phyloP scores from a whole-genome alignment of 2,888 invertebrate genomes.

The Linnaemya tessellans region DNA sequence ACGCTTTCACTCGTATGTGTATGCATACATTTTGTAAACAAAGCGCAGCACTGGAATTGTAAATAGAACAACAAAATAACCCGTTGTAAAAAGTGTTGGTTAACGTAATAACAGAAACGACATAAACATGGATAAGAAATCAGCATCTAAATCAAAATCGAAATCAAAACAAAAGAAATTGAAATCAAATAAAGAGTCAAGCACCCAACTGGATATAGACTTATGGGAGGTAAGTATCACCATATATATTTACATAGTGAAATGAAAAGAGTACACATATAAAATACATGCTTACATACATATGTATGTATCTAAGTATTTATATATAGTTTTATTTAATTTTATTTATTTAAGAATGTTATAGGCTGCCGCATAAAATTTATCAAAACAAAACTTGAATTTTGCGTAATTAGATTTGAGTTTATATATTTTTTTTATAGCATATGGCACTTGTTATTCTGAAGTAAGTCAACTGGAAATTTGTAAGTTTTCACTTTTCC shows the following conservation, averaged over 20 bases:
- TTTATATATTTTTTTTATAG: too few species aligned
- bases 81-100: slow-evolving; percentile 20
- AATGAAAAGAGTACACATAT: not conserved
- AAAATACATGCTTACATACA: not conserved
- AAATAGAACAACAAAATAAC: not conserved
- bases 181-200: slow-evolving; percentile 80
- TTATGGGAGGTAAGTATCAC: slow-evolving; percentile 81
- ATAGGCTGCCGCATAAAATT: too few species aligned
- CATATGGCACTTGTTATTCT: too few species aligned
- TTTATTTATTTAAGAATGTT: too few species aligned
- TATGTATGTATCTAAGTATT: too few species aligned
- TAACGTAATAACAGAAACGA: not conserved
- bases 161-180: slow-evolving; percentile 78
- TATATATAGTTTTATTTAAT: too few species aligned
- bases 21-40: not conserved
- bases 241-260: not conserved
- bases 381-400: too few species aligned
- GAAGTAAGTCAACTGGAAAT: too few species aligned
- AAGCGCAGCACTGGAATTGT: not conserved
- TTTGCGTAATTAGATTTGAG: too few species aligned
- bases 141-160: slow-evolving; percentile 75
- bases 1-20: not conserved
- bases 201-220: slow-evolving; percentile 81
- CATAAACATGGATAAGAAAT: slow-evolving; percentile 70
- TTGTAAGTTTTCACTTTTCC: too few species aligned